Evolutionary conservation across 1,140 invertebrate genomes (phyloP), one percentile per base, ranked within the genome.

Genomic region (Drosophila bocki): DNA sequence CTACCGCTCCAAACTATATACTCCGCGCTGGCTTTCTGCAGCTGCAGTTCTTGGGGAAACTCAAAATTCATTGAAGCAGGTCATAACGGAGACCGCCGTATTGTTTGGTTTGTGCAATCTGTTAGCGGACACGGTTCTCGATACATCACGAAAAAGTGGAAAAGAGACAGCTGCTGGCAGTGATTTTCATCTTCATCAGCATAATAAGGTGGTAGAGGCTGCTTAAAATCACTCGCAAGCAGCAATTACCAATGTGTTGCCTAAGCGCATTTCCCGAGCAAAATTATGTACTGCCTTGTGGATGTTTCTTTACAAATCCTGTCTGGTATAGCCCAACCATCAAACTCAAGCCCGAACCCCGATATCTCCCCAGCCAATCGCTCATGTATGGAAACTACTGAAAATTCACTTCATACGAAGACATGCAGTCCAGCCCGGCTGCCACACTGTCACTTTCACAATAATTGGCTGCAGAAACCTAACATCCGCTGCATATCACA

Each of bases 31-130:
- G 13, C 42, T 62, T 65, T 65, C 60, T 53, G 51, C 41, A 61
- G 42, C 7, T 70, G 67, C 39, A 48, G 44, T 42, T 33, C 62
- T 54, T 19, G 12, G 35, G 33, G 17, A 9, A 54, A 54, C 51
- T 37, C 22, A 50, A 48, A 59, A 86, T 74, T 65, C 69, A 88
- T 71, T 87, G 64, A 80, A 84, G 85, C 85, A 87, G 84, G 84
- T 87, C 83, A 88, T 74, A 72, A 58, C 54, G 61, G 44, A 12
- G 42, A 47, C 32, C 60, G 51, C 22, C 35, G 53, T 48, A 78
- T 84, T 80, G 59, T 84, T 72, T 84, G 72, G 59, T 84, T 72
- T 84, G 77, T 78, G 63, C 68, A 74, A 59, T 83, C 60, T 67
- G 65, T 79, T 70, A 68, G 56, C 61, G 65, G 33, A 57, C 39